A percentile compares a stretch with the other conserved stretches of the same genome.
Evolutionary conservation across 2,113 vertebrate species (phyloP).

Genomic region (Dipodomys merriami): DNA sequence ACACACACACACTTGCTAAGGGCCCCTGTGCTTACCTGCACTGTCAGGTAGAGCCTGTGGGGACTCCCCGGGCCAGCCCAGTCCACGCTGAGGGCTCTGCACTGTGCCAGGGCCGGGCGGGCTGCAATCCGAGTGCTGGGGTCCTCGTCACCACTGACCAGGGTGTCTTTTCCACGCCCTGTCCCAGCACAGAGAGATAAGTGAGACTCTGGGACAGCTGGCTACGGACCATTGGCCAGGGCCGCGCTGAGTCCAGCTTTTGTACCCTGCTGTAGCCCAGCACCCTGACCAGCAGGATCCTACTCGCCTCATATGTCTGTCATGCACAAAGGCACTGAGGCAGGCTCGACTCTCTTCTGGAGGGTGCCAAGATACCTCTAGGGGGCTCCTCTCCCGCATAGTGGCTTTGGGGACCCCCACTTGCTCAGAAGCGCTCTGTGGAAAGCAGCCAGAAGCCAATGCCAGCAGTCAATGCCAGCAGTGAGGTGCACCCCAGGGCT

Average conservation of each 20-base stretch:
- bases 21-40: slow-evolving; percentile 73
- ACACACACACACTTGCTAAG: neutral
- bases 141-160: slow-evolving; percentile 82
- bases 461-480: fast-evolving
- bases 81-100: slow-evolving; percentile 84
- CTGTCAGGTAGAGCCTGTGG: slow-evolving; percentile 72
- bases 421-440: neutral
- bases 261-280: neutral
- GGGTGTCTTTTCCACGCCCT: slow-evolving; percentile 75
- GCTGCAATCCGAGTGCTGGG: slow-evolving; percentile 81
- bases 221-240: neutral
- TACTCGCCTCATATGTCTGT: neutral
- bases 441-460: neutral
- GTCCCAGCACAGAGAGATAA: slow-evolving; percentile 47
- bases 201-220: neutral
- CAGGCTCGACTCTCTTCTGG: neutral
- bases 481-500: neutral
- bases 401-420: neutral
- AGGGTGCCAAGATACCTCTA: neutral
- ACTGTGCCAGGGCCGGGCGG: slow-evolving; percentile 83
- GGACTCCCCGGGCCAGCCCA: slow-evolving; percentile 76
- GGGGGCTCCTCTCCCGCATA: neutral
- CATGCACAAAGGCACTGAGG: neutral
- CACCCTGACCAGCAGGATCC: neutral
- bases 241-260: neutral